phyloP scores from a whole-genome alignment of 92 coral and sea anemone species.

The Epizoanthus scotinus region DNA sequence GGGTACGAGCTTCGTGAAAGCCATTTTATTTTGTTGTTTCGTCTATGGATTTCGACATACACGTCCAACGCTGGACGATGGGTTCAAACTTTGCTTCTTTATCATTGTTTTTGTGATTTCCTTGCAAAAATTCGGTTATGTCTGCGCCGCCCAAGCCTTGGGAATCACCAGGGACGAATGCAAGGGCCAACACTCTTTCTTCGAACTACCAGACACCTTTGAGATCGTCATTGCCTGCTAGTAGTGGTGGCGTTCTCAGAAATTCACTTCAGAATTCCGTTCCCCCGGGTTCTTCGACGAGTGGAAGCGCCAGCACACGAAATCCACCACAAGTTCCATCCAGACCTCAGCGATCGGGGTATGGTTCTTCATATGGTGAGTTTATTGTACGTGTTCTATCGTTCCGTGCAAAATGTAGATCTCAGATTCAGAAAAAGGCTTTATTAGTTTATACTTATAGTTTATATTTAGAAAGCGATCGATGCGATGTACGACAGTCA shows the following conservation, averaged over 20 bases:
- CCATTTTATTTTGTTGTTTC: background rate
- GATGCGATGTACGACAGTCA: too few species aligned
- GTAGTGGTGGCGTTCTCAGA: slow-evolving; percentile 41
- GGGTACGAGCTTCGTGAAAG: slow-evolving; percentile 20
- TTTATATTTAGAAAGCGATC: too few species aligned
- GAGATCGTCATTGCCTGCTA: slow-evolving; percentile 58
- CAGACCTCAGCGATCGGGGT: slow-evolving; percentile 52
- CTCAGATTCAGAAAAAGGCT: too few species aligned
- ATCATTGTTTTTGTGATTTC: background rate
- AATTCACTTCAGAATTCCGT: slow-evolving; percentile 32
- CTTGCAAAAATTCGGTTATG: slow-evolving; percentile 46
- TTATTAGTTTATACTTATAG: too few species aligned
- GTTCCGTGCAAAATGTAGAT: too few species aligned
- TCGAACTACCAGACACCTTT: slow-evolving; percentile 67
- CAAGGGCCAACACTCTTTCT: slow-evolving; percentile 63
- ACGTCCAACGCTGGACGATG: background rate
- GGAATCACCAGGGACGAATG: slow-evolving; percentile 81
- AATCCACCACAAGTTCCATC: slow-evolving; percentile 87
- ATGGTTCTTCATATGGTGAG: slow-evolving; percentile 44
- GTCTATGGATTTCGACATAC: too few species aligned
- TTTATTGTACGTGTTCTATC: too few species aligned
- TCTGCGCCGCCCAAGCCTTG: slow-evolving; percentile 96
- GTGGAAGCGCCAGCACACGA: slow-evolving; percentile 39
- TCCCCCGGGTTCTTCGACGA: slow-evolving; percentile 36
- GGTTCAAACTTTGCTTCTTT: background rate